Evolutionary conservation across 2,113 vertebrate species (phyloP), one percentile per base, ranked within the genome.

Genomic region (Dascyllus trimaculatus): DNA sequence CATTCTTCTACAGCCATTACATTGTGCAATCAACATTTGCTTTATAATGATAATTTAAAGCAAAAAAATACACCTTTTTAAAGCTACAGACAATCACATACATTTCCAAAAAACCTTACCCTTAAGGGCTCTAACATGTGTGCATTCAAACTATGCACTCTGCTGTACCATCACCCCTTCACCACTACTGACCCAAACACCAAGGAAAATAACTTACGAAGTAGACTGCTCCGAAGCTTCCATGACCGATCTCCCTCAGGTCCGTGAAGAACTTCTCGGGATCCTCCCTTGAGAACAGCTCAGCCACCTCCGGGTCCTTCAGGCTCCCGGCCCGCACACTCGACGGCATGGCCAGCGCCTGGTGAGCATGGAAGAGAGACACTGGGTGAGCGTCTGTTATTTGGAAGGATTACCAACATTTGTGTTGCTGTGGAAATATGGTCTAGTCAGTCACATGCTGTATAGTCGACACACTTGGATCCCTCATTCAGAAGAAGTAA

Each of bases 231-330:
- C 97, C 97, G 24, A 98, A 98, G 90, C 97, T 98, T 80, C 97
- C 97, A 94, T 98, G 97, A 69, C 97, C 96, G 21, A 98, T 98
- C 91, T 98, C 97, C 45, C 96, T 94, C 65, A 98, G 95, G 90
- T 98, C 96, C 51, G 95, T 96, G 90, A 98, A 98, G 78, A 98
- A 95, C 80, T 97, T 97, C 90, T 97, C 96, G 0, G 97, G 96
- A 84, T 98, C 96, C 71, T 98, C 97, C 86, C 96, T 96, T 93
- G 93, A 97, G 93, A 98, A 98, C 59, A 98, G 95, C 86, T 98
- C 97, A 57, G 97, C 96, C 90, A 97, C 96, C 93, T 98, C 97
- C 32, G 97, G 96, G 92, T 98, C 97, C 94, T 97, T 97, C 93
- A 97, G 94, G 94, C 95, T 97, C 92, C 97, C 96, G 43, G 96